Conservation (phyloP, 1,140 invertebrate genomes). For the Scaptomyza graminum region DNA sequence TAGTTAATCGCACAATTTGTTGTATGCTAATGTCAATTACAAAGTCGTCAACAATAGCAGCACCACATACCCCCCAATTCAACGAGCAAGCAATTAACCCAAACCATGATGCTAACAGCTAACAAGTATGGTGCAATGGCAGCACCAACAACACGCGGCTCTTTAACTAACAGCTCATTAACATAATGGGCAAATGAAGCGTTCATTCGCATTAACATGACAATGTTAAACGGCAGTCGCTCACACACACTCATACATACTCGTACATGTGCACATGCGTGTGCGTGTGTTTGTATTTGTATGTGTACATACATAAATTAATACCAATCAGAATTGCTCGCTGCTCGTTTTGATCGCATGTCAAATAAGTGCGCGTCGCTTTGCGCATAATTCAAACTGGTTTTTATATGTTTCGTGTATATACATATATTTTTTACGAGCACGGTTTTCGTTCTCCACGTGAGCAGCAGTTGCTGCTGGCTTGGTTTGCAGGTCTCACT, state of each 20-base stretch:
- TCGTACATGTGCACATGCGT: not conserved
- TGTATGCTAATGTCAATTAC: constrained; percentile 39
- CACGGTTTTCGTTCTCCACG: constrained; percentile 33
- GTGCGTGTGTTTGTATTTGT: not conserved
- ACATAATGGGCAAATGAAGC: constrained; percentile 58
- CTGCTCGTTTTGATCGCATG: constrained; percentile 54
- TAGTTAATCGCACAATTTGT: constrained; percentile 53
- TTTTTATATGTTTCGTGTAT: constrained; percentile 44
- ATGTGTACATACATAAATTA: constrained; percentile 61
- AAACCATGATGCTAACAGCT: constrained; percentile 28
- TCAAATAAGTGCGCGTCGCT: constrained; percentile 60
- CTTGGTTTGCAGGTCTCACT: not conserved
- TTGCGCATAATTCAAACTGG: constrained; percentile 64
- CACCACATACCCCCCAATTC: not conserved
- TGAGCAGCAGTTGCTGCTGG: constrained; percentile 19
- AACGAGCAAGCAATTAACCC: constrained; percentile 44
- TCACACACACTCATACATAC: not conserved
- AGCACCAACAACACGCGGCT: constrained; percentile 32
- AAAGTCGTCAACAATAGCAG: constrained; percentile 15
- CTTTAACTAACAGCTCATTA: constrained; percentile 74
- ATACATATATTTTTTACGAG: constrained; percentile 7
- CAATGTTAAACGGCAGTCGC: constrained; percentile 63
- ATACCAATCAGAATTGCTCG: constrained; percentile 50
- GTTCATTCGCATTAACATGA: constrained; percentile 64
- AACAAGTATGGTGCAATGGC: constrained; percentile 27